These are phyloP conservation scores for Chrysolina oricalcia DNA, from an alignment of 2,888 invertebrate genomes.

Conservation along the genomic window DNA sequence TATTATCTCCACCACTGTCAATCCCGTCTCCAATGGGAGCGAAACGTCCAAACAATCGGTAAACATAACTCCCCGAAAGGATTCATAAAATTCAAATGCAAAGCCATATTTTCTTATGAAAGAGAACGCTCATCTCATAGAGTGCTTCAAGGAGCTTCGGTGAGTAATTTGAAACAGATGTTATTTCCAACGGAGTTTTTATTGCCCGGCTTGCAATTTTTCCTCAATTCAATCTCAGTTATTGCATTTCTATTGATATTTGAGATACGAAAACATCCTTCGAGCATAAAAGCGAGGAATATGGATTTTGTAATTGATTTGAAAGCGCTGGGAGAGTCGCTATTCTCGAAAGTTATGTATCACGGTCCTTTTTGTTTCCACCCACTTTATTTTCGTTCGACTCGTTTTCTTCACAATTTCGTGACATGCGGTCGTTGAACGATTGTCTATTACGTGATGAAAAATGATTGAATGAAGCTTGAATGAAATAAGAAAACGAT, in stretches of 20 bases:
- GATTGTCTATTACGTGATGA: too few species aligned
- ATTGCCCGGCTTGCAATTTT: conserved; percentile 7
- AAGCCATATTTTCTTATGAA: neutral
- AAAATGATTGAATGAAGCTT: too few species aligned
- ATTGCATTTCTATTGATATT: conserved; percentile 14
- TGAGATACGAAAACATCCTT: conserved; percentile 7
- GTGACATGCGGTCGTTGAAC: neutral
- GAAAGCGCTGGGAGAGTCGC: neutral
- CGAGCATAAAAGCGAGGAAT: neutral
- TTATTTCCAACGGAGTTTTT: neutral
- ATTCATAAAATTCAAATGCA: conserved; percentile 4
- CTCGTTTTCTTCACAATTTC: neutral
- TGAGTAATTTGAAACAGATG: conserved; percentile 3
- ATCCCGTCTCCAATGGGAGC: too few species aligned
- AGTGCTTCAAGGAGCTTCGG: conserved; percentile 2
- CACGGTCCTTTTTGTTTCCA: neutral
- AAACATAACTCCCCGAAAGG: neutral
- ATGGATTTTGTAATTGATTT: conserved; percentile 1
- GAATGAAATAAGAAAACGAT: too few species aligned
- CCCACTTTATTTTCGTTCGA: neutral
- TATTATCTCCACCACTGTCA: too few species aligned
- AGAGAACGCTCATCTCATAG: conserved; percentile 5
- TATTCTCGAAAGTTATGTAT: neutral
- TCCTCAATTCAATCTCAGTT: conserved; percentile 9
- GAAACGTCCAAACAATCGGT: too few species aligned